Evolutionary conservation across 2,888 invertebrate genomes (phyloP).

Genomic region (Pseudococcus jackbeardsleyi): DNA sequence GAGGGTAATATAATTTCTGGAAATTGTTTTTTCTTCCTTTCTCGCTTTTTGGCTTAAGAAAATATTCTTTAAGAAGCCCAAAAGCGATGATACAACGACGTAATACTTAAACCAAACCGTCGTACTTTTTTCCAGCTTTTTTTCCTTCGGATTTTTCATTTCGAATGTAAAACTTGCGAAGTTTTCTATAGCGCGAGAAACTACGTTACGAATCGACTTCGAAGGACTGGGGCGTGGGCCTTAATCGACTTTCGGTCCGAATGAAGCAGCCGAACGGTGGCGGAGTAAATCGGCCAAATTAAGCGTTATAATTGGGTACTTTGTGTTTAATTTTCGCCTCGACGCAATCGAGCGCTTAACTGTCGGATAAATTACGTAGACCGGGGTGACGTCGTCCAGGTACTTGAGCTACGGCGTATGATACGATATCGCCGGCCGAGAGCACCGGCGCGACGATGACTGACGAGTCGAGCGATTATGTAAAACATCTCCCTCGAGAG

Average conservation of each 20-base stretch:
- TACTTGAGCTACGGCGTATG: neutral
- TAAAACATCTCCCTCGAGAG: constrained; percentile 14
- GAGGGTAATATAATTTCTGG: neutral
- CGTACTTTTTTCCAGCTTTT: neutral
- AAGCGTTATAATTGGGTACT: constrained; percentile 31
- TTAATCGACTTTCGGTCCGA: constrained; percentile 31
- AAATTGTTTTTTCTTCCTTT: neutral
- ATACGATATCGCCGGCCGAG: neutral
- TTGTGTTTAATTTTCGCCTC: constrained; percentile 17
- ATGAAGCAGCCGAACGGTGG: neutral
- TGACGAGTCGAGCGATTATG: constrained; percentile 18
- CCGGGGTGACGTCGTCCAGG: neutral
- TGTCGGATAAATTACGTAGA: neutral
- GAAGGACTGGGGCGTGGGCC: neutral
- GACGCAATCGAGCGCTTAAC: neutral
- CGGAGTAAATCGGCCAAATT: neutral
- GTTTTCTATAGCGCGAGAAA: neutral
- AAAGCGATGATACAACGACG: constrained; percentile 24
- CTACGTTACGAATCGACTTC: neutral
- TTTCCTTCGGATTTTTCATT: neutral
- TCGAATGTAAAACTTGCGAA: neutral
- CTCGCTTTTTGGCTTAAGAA: neutral
- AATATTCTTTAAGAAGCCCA: neutral
- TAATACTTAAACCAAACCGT: neutral
- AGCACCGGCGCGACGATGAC: neutral